Evolutionary conservation across 2,888 invertebrate genomes (phyloP).

Genomic region (Mythimna ferrago): DNA sequence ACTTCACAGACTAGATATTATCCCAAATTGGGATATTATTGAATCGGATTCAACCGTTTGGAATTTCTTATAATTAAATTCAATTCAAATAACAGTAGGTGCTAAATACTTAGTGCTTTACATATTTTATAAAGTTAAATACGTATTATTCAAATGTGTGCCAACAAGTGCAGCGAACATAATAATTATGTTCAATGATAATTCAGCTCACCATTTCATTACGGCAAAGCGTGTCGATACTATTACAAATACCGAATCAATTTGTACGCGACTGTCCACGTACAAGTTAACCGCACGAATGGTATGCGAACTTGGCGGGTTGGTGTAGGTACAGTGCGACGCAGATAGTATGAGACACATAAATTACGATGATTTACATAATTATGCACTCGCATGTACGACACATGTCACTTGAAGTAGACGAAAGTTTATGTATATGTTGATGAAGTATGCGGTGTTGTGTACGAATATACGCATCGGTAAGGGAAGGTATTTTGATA

Average conservation of each 20-base stretch:
- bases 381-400: constrained; percentile 49
- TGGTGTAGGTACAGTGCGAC: constrained; percentile 31
- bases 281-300: constrained; percentile 41
- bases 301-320: constrained; percentile 26
- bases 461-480: constrained; percentile 15
- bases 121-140: neutral
- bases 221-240: constrained; percentile 1
- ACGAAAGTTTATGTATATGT: constrained; percentile 25
- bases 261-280: constrained; percentile 41
- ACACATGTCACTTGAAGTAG: constrained; percentile 30
- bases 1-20: constrained; percentile 9
- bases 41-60: neutral
- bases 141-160: constrained; percentile 1
- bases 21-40: constrained; percentile 16
- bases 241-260: constrained; percentile 19
- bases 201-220: constrained; percentile 50
- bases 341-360: constrained; percentile 47
- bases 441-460: constrained; percentile 9
- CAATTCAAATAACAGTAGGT: neutral
- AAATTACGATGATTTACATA: constrained; percentile 53
- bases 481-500: neutral
- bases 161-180: constrained; percentile 13
- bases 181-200: constrained; percentile 26
- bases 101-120: neutral
- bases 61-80: neutral